Percentiles rank a stretch among this genome's conserved stretches.
Conservation (phyloP, 2,113 vertebrate species). For the Dermatemys mawii region DNA sequence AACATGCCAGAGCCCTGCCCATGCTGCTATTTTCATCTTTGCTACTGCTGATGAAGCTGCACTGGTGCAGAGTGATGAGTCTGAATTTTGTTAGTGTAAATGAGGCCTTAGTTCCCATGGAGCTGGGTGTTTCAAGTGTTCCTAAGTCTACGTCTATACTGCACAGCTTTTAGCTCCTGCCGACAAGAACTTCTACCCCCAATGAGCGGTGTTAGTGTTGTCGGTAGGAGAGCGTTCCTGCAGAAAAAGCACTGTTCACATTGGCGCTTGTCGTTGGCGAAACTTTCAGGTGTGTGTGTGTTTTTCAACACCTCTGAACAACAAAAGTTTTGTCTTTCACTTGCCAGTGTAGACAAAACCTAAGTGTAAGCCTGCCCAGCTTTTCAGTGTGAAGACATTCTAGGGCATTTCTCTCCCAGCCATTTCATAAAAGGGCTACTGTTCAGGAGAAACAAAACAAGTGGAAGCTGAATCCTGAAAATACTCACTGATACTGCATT, state of each 20-base stretch:
- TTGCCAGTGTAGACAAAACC: background rate
- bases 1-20: background rate
- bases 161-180: too few relatives aligned
- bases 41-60: background rate
- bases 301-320: too few relatives aligned
- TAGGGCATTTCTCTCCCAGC: conserved; percentile 5
- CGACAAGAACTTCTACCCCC: too few relatives aligned
- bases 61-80: fast-evolving
- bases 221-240: too few relatives aligned
- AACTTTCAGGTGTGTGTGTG: too few relatives aligned
- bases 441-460: conserved; percentile 18
- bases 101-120: background rate
- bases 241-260: too few relatives aligned
- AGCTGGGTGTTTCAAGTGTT: background rate
- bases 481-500: background rate
- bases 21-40: background rate
- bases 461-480: background rate
- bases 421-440: background rate
- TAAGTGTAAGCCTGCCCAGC: background rate
- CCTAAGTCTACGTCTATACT: background rate
- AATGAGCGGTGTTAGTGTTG: too few relatives aligned
- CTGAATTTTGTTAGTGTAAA: background rate
- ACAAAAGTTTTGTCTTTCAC: too few relatives aligned
- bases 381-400: background rate
- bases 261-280: too few relatives aligned